Conservation (phyloP, 2,888 invertebrate species). For the Imbricaverruca yamaguchii region DNA sequence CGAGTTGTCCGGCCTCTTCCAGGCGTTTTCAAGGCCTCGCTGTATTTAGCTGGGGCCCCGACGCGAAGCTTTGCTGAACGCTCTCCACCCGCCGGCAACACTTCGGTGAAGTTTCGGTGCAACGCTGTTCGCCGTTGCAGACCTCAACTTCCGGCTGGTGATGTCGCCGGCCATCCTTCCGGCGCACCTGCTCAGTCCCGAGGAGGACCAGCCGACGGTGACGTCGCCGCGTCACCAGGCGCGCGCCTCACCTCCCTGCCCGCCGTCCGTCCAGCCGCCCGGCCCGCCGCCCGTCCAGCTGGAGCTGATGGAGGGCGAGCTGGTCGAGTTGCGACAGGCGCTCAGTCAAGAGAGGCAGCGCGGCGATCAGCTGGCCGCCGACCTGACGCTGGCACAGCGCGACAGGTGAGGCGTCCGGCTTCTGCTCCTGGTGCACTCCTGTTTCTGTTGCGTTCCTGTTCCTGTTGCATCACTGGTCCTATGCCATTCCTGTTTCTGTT, state of each 20-base stretch:
- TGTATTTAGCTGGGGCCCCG: too few species aligned
- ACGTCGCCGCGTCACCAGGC: neutral
- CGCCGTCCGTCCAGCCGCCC: neutral
- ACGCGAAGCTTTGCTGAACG: too few species aligned
- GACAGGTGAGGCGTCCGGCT: neutral
- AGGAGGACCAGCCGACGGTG: slow-evolving; percentile 7
- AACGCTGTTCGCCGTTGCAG: neutral
- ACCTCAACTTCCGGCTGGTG: slow-evolving; percentile 2
- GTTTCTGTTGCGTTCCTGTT: too few species aligned
- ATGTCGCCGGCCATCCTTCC: slow-evolving; percentile 13
- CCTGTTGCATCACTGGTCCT: too few species aligned
- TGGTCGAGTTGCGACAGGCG: neutral
- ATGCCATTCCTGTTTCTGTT: too few species aligned
- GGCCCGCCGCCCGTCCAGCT: slow-evolving; percentile 11
- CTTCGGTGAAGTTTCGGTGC: too few species aligned
- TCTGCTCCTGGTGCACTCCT: too few species aligned
- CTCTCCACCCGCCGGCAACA: too few species aligned
- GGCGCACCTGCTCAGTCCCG: neutral
- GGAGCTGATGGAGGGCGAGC: slow-evolving; percentile 16
- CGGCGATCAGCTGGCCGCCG: neutral
- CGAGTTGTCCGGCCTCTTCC: too few species aligned
- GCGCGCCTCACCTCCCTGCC: neutral
- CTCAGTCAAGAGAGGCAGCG: neutral
- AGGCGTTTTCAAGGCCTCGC: too few species aligned
- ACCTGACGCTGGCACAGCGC: neutral